Evolutionary conservation across 2,888 invertebrate species (phyloP), one percentile per base, ranked within the genome.

Genomic region (Ichneumoninae sp.): DNA sequence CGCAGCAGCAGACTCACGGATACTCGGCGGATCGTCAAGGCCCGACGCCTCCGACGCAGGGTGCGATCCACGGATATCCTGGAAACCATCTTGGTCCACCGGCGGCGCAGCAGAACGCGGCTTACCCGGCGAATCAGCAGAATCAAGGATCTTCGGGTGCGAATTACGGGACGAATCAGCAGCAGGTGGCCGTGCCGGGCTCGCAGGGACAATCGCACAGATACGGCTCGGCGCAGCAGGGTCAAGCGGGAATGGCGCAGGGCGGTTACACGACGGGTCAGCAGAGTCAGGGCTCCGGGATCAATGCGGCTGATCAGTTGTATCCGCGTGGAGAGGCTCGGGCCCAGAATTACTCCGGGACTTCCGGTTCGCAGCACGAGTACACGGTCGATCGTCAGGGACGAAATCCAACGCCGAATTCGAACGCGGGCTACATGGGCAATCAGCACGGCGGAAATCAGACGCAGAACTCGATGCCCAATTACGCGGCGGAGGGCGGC

Each of bases 301-400:
- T 80, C n/a, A 86, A 83, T 83, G 89, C 89, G 57, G 89, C 66
- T 2, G 90, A 91, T n/a, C 91, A 89, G 54, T 83, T 91, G 8
- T 91, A 91, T 82, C 79, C 89, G 0, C 85, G 90, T 16, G 36
- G 88, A 0, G 92, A 92, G 57, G 68, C 85, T 66, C 89, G 90
- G 44, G 80, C 78, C 7, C 90, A 87, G 19, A 91, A 86, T 81
- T 92, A 92, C 78, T 33, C 89, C 2, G 69, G 88, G 7, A 78
- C 87, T 5, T 16, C 89, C 3, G 88, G 68, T 63, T 47, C 88
- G 4, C 75, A 88, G 30, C 91, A 90, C 40, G 89, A 90, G 36
- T 92, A 91, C 86, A 69, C 90, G 8, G 83, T 88, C 3, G 91
- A 91, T 79, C 90, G 88, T 47, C 89, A 89, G 77, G 87, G 87